phyloP scores from a whole-genome alignment of 2,797 vertebrate genomes.

The Craterocephalus amniculus region DNA sequence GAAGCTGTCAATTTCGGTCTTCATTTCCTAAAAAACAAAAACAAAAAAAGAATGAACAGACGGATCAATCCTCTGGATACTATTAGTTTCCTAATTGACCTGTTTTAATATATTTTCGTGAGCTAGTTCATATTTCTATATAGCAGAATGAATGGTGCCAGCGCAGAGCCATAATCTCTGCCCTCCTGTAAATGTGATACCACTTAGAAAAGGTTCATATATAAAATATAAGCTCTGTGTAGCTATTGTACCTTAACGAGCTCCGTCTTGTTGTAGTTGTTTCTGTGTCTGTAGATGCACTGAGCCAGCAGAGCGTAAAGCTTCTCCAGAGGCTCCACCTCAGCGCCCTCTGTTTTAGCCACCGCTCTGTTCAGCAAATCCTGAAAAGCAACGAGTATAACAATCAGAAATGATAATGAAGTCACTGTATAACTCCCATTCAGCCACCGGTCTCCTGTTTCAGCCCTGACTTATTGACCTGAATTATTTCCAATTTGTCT shows the following conservation, averaged over 20 bases:
- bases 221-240: neutral
- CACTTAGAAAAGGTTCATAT: neutral
- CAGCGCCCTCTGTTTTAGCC: slow-evolving; percentile 74
- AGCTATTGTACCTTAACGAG: slow-evolving; percentile 81
- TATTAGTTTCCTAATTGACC: neutral
- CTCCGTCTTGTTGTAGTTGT: slow-evolving; percentile 80
- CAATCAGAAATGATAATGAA: neutral
- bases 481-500: neutral
- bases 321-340: slow-evolving; percentile 88
- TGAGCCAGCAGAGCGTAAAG: slow-evolving; percentile 88
- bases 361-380: slow-evolving; percentile 79
- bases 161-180: neutral
- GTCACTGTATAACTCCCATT: neutral
- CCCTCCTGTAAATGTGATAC: neutral
- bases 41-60: neutral
- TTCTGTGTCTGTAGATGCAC: slow-evolving; percentile 88
- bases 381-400: slow-evolving; percentile 63
- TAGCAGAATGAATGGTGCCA: neutral
- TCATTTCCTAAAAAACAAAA: slow-evolving; percentile 72
- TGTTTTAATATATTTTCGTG: neutral
- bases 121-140: neutral
- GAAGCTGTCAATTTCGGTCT: slow-evolving; percentile 69
- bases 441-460: neutral
- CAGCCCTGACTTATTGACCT: no score
- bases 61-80: neutral